A percentile compares a stretch with the other conserved stretches of the same genome.
Conservation (phyloP, 2,113 vertebrate genomes). For the Tapirus terrestris region DNA sequence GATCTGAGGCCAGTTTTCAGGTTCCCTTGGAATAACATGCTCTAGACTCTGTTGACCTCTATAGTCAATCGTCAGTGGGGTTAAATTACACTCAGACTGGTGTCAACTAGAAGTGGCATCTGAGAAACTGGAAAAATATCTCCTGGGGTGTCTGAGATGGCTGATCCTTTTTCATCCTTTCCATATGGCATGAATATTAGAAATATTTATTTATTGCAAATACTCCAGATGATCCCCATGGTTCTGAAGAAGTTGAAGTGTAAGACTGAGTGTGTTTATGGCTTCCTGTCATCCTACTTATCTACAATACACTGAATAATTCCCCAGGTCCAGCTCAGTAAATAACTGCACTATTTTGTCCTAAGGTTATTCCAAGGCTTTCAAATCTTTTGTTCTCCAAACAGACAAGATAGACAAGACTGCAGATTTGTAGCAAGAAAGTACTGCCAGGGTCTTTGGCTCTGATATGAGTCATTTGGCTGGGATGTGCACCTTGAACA, state of each 20-base stretch:
- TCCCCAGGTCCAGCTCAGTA: neutral
- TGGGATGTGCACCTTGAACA: constrained; percentile 32
- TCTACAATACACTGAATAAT: neutral
- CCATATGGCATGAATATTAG: neutral
- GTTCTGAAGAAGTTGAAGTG: neutral
- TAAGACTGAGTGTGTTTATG: neutral
- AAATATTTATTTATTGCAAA: neutral
- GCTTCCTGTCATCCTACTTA: neutral
- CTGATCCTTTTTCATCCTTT: neutral
- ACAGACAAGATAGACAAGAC: neutral
- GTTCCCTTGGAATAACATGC: neutral
- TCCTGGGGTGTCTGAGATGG: neutral
- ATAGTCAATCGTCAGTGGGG: neutral
- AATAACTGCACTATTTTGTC: neutral
- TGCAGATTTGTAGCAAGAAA: constrained; percentile 20
- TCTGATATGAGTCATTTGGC: constrained; percentile 38
- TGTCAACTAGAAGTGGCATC: neutral
- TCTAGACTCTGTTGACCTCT: neutral
- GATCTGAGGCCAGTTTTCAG: neutral
- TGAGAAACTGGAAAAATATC: neutral
- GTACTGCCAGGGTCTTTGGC: constrained; percentile 44
- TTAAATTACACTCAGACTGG: neutral
- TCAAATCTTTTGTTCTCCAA: constrained; percentile 8
- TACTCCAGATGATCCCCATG: neutral
- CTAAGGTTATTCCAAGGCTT: neutral